These are phyloP conservation scores for Drosophila mimica DNA, from an alignment of 2,888 invertebrate genomes.

Conservation along the genomic window DNA sequence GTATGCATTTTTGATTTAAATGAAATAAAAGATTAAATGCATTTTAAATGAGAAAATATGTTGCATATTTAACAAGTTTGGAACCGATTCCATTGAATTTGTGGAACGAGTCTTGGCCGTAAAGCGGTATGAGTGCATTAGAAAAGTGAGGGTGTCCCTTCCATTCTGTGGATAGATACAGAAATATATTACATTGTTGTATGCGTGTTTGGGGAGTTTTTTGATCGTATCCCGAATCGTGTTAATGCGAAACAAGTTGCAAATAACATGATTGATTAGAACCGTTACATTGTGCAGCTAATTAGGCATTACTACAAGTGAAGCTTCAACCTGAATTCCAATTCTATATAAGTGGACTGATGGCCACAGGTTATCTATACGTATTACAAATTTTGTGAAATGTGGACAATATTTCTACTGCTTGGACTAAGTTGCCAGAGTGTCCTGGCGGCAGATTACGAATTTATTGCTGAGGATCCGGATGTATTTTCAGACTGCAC, in stretches of 20 bases:
- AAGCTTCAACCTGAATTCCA: background rate
- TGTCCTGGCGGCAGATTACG: constrained; percentile 39
- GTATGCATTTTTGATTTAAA: too few species aligned
- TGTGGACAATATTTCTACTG: constrained; percentile 31
- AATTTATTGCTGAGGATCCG: constrained; percentile 56
- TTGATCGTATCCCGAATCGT: constrained; percentile 31
- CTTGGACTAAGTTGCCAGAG: background rate
- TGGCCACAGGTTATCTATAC: background rate
- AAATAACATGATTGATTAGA: constrained; percentile 23
- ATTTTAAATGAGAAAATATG: too few species aligned
- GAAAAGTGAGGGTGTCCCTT: too few species aligned
- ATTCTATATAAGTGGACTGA: constrained; percentile 32
- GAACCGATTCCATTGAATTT: too few species aligned
- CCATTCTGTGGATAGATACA: too few species aligned
- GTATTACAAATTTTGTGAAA: constrained; percentile 16
- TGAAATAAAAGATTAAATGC: too few species aligned
- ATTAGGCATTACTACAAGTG: constrained; percentile 15
- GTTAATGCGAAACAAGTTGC: constrained; percentile 37
- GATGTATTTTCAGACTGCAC: constrained; percentile 49
- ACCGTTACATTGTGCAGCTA: constrained; percentile 23
- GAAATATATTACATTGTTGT: background rate
- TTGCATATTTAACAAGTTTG: too few species aligned
- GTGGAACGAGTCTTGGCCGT: too few species aligned
- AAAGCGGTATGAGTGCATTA: too few species aligned
- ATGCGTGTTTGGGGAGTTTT: constrained; percentile 6